A percentile compares a stretch with the other conserved stretches of the same genome.
Evolutionary conservation across 2,888 invertebrate species (phyloP).

Genomic region (Galeruca laticollis): DNA sequence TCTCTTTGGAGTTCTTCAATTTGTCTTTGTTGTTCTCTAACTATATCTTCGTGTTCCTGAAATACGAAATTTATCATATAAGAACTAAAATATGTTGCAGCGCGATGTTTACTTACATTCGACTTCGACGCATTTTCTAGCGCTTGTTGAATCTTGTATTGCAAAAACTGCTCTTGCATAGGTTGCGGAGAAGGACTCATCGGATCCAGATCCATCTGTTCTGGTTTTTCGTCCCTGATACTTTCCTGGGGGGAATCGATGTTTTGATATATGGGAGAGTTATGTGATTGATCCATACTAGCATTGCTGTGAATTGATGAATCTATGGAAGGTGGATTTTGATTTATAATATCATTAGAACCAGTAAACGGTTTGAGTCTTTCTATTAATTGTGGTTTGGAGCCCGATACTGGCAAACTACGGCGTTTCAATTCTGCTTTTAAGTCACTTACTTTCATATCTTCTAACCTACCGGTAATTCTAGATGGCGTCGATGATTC

Average conservation of each 20-base stretch:
- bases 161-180: constrained; percentile 57
- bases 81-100: neutral
- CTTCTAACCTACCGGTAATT: constrained; percentile 81
- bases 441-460: constrained; percentile 96
- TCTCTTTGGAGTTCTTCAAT: constrained; percentile 90
- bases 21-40: constrained; percentile 86
- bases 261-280: constrained; percentile 68
- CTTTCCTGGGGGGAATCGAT: constrained; percentile 60
- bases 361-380: constrained; percentile 81
- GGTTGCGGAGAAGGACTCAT: constrained; percentile 64
- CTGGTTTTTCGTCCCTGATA: constrained; percentile 50
- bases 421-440: constrained; percentile 94
- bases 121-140: neutral
- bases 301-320: constrained; percentile 57
- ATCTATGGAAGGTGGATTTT: constrained; percentile 54
- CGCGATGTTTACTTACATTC: constrained; percentile 4
- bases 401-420: constrained; percentile 94
- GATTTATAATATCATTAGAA: constrained; percentile 46
- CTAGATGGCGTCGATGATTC: constrained; percentile 64
- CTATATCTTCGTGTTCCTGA: constrained; percentile 74
- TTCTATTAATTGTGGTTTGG: constrained; percentile 95
- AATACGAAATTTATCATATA: neutral
- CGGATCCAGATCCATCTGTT: constrained; percentile 67
- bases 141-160: constrained; percentile 32
- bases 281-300: constrained; percentile 64